A percentile compares a stretch with the other conserved stretches of the same genome.
Conservation (phyloP, 2,113 vertebrate species). For the Tetrao urogallus region DNA sequence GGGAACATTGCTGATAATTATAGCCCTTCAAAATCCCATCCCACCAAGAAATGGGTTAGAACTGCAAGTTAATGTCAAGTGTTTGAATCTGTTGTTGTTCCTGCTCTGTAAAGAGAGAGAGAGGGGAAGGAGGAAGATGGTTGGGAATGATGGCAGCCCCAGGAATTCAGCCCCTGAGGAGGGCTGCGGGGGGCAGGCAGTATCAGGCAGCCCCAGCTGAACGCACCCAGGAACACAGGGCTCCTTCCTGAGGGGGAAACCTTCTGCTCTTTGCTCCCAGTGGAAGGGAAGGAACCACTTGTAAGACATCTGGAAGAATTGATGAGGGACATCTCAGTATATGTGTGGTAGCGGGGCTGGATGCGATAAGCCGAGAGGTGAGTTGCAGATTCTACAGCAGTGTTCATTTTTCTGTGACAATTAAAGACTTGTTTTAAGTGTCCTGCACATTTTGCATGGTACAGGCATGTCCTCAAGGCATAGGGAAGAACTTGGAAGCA, state of each 20-base stretch:
- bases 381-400: neutral
- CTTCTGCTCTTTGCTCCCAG: neutral
- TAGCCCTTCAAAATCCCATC: neutral
- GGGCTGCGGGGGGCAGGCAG: neutral
- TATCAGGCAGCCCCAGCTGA: neutral
- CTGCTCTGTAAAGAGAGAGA: neutral
- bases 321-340: neutral
- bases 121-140: neutral
- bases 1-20: neutral
- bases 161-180: neutral
- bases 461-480: neutral
- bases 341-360: neutral
- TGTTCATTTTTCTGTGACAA: rapidly evolving
- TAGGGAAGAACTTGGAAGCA: rapidly evolving
- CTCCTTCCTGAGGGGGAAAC: neutral
- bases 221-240: neutral
- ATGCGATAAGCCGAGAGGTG: neutral
- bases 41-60: neutral
- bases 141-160: neutral
- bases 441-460: neutral
- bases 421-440: neutral
- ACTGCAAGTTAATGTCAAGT: neutral
- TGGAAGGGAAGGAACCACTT: neutral
- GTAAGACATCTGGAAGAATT: neutral
- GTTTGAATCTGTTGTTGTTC: neutral